phyloP scores from a whole-genome alignment of 1,140 invertebrate species.

The Cydia pomonella region DNA sequence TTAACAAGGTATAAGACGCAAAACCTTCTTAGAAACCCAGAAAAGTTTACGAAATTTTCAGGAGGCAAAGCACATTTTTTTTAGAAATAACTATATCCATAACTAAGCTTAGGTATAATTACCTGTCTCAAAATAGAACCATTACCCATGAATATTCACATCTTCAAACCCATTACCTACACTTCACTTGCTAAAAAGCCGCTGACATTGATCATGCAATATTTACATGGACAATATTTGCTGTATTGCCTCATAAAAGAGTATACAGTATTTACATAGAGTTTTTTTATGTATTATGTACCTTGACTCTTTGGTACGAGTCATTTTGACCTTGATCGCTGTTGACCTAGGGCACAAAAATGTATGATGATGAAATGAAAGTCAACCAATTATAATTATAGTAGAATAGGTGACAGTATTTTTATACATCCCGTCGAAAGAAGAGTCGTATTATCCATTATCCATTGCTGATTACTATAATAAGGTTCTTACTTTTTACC shows the following conservation, averaged over 20 bases:
- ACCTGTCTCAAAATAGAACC: background rate
- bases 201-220: constrained; percentile 28
- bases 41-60: background rate
- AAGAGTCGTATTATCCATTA: too few relatives aligned
- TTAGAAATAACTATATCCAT: too few relatives aligned
- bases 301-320: background rate
- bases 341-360: too few relatives aligned
- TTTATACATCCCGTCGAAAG: too few relatives aligned
- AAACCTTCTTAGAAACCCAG: background rate
- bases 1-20: background rate
- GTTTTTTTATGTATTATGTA: constrained; percentile 24
- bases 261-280: too few relatives aligned
- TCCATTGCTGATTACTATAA: too few relatives aligned
- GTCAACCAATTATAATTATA: too few relatives aligned
- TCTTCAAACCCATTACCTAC: background rate
- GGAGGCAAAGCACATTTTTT: too few relatives aligned
- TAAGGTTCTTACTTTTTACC: too few relatives aligned
- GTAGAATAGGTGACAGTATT: too few relatives aligned
- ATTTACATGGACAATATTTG: constrained; percentile 28
- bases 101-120: too few relatives aligned
- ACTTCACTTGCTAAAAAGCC: constrained; percentile 3
- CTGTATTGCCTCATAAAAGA: constrained; percentile 24
- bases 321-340: background rate
- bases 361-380: too few relatives aligned
- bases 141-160: background rate